Evolutionary conservation across 2,113 vertebrate species (phyloP).

Genomic region (Mustela nigripes): DNA sequence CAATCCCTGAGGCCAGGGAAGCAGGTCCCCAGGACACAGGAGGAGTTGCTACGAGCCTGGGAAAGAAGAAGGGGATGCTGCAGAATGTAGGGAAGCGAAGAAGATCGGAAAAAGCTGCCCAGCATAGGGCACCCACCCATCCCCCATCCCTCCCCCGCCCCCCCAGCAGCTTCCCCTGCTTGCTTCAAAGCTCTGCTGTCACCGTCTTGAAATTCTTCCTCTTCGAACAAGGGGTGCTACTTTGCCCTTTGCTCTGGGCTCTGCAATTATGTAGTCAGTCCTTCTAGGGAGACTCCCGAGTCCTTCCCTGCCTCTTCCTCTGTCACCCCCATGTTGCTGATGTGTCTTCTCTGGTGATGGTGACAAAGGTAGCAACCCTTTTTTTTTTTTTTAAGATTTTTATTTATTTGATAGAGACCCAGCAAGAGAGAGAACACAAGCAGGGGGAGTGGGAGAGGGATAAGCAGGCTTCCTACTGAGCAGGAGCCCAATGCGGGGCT

Average conservation of each 20-base stretch:
- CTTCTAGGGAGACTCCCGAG: background rate
- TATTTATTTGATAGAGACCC: too few species aligned
- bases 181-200: background rate
- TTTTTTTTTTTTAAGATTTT: too few species aligned
- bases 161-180: background rate
- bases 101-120: background rate
- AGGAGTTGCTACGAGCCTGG: background rate
- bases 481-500: too few species aligned
- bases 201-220: background rate
- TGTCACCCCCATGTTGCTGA: background rate
- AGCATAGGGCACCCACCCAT: fast-evolving
- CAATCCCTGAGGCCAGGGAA: background rate
- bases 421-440: too few species aligned
- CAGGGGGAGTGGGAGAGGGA: too few species aligned
- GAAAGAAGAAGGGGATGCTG: background rate
- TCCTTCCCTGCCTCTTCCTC: background rate
- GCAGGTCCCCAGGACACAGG: background rate
- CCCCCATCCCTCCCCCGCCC: too few species aligned
- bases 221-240: background rate
- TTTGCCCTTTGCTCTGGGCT: background rate
- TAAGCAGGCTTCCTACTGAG: too few species aligned
- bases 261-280: background rate
- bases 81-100: background rate
- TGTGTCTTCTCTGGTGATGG: background rate
- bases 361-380: background rate